phyloP scores from a whole-genome alignment of 2,113 vertebrate species.

The Neotragus pygmaeus region DNA sequence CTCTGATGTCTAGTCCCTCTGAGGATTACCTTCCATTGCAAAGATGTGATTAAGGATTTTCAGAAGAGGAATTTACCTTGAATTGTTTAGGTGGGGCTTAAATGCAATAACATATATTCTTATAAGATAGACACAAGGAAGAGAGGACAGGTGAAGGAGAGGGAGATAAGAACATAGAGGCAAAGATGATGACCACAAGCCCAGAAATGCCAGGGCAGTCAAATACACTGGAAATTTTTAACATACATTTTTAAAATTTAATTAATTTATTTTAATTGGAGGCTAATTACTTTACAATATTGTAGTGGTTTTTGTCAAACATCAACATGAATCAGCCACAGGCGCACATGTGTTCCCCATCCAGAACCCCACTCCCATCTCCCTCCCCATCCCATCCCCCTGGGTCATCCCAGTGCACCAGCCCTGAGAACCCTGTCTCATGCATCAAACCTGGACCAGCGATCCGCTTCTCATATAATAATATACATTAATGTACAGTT shows the following conservation, averaged over 20 bases:
- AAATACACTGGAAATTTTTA: background rate
- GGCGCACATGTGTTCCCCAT: too few species aligned
- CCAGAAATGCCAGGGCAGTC: background rate
- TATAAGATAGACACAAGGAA: background rate
- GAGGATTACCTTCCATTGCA: background rate
- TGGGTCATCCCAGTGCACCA: too few species aligned
- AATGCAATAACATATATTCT: background rate
- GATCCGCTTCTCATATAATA: background rate
- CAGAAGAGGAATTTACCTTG: background rate
- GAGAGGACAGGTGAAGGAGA: background rate
- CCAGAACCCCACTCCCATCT: too few species aligned
- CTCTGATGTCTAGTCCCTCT: background rate
- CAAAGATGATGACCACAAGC: background rate
- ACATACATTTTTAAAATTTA: background rate
- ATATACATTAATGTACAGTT: background rate
- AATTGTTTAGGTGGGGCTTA: background rate
- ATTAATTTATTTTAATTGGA: background rate
- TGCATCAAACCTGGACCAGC: background rate
- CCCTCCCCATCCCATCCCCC: too few species aligned
- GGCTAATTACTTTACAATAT: background rate
- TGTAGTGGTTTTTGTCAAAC: background rate
- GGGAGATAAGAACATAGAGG: background rate
- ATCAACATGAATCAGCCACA: background rate
- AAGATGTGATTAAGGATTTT: background rate
- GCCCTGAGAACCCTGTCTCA: background rate